Conservation (phyloP, 2,888 invertebrate genomes). For the Liopterus haemorrhoidalis region DNA sequence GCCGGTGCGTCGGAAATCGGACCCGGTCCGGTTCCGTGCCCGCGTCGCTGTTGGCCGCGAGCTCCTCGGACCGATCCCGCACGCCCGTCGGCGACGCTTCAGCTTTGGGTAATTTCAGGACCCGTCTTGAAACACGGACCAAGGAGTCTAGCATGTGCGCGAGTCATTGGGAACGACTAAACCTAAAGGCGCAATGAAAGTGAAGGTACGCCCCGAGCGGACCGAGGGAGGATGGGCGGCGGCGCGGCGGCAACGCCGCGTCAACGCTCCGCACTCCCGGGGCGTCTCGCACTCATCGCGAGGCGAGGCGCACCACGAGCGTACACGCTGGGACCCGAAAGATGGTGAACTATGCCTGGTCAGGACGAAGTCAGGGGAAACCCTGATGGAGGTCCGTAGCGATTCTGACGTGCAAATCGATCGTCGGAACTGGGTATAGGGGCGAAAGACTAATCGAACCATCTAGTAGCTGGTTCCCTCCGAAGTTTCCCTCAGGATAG, state of each 20-base stretch:
- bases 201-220: too few species aligned
- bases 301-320: slow-evolving; percentile 54
- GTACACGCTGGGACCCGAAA: slow-evolving; percentile 64
- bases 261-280: too few species aligned
- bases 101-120: too few species aligned
- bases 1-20: slow-evolving; percentile 12
- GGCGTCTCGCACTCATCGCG: slow-evolving; percentile 48
- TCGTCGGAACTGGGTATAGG: slow-evolving; percentile 64
- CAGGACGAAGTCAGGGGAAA: slow-evolving; percentile 64
- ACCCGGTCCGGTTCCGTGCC: slow-evolving; percentile 11
- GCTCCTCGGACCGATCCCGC: too few species aligned
- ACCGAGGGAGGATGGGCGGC: too few species aligned
- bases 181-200: slow-evolving; percentile 61
- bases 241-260: too few species aligned
- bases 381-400: slow-evolving; percentile 66
- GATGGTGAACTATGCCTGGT: slow-evolving; percentile 66
- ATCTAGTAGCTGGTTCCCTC: slow-evolving; percentile 73
- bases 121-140: too few species aligned
- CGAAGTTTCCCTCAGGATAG: slow-evolving; percentile 73
- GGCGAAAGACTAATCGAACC: slow-evolving; percentile 68
- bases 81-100: too few species aligned
- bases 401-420: slow-evolving; percentile 76
- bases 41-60: too few species aligned
- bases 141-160: slow-evolving; percentile 64
- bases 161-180: slow-evolving; percentile 54